These are phyloP conservation scores for Rousettus leschenaultii DNA, from an alignment of 2,113 vertebrate species.

Conservation along the genomic window DNA sequence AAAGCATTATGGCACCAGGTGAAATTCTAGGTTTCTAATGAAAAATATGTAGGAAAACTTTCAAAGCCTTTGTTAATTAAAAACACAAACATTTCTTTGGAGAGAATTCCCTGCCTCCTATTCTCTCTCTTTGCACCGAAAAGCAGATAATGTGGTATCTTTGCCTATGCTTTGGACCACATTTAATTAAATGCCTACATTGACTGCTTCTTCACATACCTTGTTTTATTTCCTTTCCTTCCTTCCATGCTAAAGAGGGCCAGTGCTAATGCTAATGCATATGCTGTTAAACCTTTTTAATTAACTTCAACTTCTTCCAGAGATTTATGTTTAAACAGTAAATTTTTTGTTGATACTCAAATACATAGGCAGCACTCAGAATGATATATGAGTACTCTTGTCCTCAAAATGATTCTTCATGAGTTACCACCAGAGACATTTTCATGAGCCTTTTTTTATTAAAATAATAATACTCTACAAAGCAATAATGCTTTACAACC, in stretches of 20 bases:
- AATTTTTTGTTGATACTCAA: conserved; percentile 79
- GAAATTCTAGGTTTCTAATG: conserved; percentile 47
- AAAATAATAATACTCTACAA: conserved; percentile 77
- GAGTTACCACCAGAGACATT: conserved; percentile 73
- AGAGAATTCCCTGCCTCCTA: conserved; percentile 27
- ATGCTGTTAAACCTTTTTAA: conserved; percentile 79
- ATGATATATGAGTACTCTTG: conserved; percentile 72
- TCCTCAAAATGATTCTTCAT: conserved; percentile 75
- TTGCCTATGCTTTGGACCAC: conserved; percentile 28
- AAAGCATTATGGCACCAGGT: background rate
- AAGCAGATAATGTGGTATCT: conserved; percentile 68
- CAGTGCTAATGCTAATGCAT: conserved; percentile 77
- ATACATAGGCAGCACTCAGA: conserved; percentile 72
- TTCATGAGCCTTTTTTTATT: conserved; percentile 76
- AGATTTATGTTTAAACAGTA: conserved; percentile 80
- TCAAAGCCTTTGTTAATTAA: conserved; percentile 68
- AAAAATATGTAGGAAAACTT: background rate
- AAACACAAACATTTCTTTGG: conserved; percentile 34
- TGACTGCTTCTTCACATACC: conserved; percentile 48
- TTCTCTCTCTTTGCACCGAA: conserved; percentile 6
- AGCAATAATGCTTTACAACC: conserved; percentile 72
- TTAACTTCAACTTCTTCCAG: conserved; percentile 78
- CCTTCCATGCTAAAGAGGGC: conserved; percentile 70
- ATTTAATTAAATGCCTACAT: conserved; percentile 70
- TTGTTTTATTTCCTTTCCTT: conserved; percentile 66